These are phyloP conservation scores for Eucera pruinosa DNA, from an alignment of 2,888 invertebrate genomes.

Conservation along the genomic window DNA sequence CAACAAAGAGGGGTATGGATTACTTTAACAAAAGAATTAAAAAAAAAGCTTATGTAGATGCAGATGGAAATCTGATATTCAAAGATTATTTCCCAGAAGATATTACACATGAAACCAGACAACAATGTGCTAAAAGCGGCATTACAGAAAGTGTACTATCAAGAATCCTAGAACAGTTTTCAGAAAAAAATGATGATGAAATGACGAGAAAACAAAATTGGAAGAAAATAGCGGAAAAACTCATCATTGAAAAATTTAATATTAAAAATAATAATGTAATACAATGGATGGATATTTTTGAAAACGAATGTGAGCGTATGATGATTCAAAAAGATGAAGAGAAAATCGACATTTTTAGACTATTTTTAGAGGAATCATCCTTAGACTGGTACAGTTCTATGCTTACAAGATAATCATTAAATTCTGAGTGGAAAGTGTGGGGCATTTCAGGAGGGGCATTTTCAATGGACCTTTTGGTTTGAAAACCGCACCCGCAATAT, in stretches of 20 bases:
- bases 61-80: slow-evolving; percentile 15
- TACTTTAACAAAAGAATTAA: slow-evolving; percentile 16
- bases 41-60: slow-evolving; percentile 11
- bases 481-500: slow-evolving; percentile 16
- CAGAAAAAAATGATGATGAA: background rate
- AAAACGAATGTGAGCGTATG: background rate
- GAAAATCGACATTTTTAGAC: background rate
- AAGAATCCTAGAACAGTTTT: too few relatives aligned
- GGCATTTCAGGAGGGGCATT: background rate
- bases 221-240: background rate
- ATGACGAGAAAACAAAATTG: background rate
- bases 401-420: background rate
- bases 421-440: slow-evolving; percentile 5
- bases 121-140: too few relatives aligned
- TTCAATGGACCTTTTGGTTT: background rate
- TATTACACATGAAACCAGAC: background rate
- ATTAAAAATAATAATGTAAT: background rate
- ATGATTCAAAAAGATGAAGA: background rate
- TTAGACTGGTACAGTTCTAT: background rate
- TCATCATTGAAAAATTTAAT: background rate
- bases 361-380: background rate
- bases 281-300: background rate
- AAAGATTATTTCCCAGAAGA: slow-evolving; percentile 18
- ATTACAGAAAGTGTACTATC: too few relatives aligned
- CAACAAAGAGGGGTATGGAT: slow-evolving; percentile 19